A percentile compares a stretch with the other conserved stretches of the same genome.
These are phyloP conservation scores for Sakesphorus luctuosus DNA, from an alignment of 2,113 vertebrate species.

Conservation along the genomic window DNA sequence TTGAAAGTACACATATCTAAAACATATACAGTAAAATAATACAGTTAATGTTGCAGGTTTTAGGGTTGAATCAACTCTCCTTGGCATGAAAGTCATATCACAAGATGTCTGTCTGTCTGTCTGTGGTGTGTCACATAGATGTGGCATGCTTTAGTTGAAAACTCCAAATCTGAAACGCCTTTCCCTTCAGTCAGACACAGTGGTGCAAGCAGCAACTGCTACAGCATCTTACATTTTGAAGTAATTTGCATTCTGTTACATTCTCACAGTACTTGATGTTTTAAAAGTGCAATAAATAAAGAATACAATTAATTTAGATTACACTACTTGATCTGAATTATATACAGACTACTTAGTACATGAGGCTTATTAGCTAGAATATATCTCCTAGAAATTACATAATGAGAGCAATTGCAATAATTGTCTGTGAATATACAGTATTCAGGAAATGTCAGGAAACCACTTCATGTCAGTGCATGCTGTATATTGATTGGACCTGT, in stretches of 20 bases:
- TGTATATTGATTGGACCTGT: slow-evolving; percentile 36
- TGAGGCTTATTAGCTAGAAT: slow-evolving; percentile 17
- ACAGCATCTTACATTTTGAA: background rate
- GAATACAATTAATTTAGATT: slow-evolving; percentile 56
- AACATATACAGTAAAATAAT: background rate
- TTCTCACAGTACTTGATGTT: background rate
- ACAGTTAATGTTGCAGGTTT: background rate
- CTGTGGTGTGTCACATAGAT: background rate
- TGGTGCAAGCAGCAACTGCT: background rate
- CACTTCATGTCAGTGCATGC: background rate
- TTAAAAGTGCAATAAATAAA: slow-evolving; percentile 43
- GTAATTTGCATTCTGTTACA: slow-evolving; percentile 2
- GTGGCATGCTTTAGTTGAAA: background rate
- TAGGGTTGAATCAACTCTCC: background rate
- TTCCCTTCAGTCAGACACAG: background rate
- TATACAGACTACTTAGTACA: background rate
- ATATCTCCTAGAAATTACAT: slow-evolving; percentile 21
- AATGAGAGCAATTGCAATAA: slow-evolving; percentile 7
- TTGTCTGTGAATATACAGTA: background rate
- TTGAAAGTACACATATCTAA: background rate
- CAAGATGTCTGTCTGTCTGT: background rate
- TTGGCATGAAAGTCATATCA: background rate
- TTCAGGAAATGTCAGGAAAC: slow-evolving; percentile 23
- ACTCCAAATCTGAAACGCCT: background rate
- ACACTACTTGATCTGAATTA: slow-evolving; percentile 22